These are phyloP conservation scores for Apamea sordens DNA, from an alignment of 2,888 invertebrate species.

Conservation along the genomic window DNA sequence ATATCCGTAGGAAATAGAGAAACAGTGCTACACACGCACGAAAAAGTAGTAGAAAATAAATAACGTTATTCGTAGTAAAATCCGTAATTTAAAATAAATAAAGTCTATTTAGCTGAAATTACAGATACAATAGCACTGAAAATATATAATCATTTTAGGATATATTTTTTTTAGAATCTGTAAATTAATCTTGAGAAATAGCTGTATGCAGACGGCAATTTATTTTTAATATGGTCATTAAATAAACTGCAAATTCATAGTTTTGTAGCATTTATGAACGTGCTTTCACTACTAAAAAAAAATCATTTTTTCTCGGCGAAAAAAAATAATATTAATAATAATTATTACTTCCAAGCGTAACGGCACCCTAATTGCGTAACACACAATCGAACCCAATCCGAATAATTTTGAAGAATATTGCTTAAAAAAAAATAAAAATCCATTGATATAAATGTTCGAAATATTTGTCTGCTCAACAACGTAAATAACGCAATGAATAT, in stretches of 20 bases:
- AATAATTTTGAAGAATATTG: too few species aligned
- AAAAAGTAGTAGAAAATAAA: background rate
- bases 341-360: background rate
- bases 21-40: background rate
- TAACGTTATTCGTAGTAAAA: background rate
- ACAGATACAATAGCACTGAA: background rate
- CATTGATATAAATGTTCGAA: too few species aligned
- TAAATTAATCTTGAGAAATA: constrained; percentile 9
- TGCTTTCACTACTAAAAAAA: background rate
- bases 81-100: constrained; percentile 5
- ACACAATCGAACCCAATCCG: too few species aligned
- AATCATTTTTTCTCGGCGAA: background rate
- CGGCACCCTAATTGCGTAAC: too few species aligned
- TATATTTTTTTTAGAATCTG: constrained; percentile 15
- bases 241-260: constrained; percentile 7
- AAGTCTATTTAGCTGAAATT: background rate
- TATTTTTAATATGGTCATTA: constrained; percentile 10
- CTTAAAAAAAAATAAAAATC: too few species aligned
- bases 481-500: too few species aligned
- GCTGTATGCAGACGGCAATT: background rate
- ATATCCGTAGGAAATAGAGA: background rate
- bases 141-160: background rate
- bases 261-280: constrained; percentile 4
- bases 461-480: too few species aligned
- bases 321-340: background rate